These are phyloP conservation scores for Neotoma lepida DNA, from an alignment of 2,113 vertebrate species.

Conservation along the genomic window DNA sequence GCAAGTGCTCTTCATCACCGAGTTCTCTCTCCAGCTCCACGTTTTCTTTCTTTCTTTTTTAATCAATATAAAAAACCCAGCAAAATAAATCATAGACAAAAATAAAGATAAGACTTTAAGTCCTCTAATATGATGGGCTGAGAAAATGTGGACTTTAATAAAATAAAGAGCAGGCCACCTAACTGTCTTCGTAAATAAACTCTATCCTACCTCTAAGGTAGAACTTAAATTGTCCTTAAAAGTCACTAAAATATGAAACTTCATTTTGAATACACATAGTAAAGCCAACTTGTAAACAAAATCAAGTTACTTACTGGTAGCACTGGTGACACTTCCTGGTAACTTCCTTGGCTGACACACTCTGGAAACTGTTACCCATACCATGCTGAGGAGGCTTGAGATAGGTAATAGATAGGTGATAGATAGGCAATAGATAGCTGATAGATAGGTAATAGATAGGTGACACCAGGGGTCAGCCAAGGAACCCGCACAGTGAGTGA, in stretches of 20 bases:
- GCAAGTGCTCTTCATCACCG: background rate
- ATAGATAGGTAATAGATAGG: background rate
- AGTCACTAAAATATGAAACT: background rate
- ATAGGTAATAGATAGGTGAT: background rate
- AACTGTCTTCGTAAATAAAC: slow-evolving; percentile 2
- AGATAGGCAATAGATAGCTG: background rate
- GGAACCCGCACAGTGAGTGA: background rate
- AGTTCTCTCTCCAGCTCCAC: background rate
- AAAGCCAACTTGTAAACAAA: slow-evolving; percentile 34
- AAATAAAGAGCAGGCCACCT: background rate
- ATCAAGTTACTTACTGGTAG: background rate
- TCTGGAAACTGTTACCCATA: slow-evolving; percentile 1
- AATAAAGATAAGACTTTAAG: background rate
- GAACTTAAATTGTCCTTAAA: background rate
- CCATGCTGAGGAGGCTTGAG: background rate
- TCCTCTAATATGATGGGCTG: background rate
- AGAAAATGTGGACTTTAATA: background rate
- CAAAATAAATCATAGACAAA: background rate
- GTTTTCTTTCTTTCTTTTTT: background rate
- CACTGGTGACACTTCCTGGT: background rate
- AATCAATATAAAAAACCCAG: background rate
- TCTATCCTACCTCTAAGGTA: background rate
- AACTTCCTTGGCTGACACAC: background rate
- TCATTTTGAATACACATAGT: slow-evolving; percentile 16
- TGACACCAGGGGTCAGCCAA: background rate